phyloP scores from a whole-genome alignment of 2,113 vertebrate genomes.

The Caloenas nicobarica region DNA sequence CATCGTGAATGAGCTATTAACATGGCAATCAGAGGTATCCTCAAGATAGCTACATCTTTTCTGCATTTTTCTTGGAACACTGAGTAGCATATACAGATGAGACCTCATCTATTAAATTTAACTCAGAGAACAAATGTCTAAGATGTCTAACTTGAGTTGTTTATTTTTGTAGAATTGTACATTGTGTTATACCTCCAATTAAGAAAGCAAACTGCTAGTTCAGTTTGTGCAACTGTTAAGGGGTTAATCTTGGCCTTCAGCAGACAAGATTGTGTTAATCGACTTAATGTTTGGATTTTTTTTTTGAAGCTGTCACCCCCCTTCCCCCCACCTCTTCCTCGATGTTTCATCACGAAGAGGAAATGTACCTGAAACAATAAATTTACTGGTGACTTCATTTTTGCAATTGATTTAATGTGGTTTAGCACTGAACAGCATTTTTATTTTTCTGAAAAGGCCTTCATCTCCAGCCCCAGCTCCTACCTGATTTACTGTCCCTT shows the following conservation, averaged over 20 bases:
- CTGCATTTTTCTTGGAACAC: not conserved
- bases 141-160: not conserved
- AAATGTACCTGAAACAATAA: not conserved
- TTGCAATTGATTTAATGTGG: not conserved
- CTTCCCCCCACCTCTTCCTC: fast-evolving
- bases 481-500: not conserved
- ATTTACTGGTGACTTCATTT: not conserved
- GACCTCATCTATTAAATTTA: not conserved
- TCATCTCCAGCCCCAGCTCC: not conserved
- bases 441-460: not conserved
- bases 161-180: not conserved
- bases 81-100: not conserved
- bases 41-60: not conserved
- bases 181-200: not conserved
- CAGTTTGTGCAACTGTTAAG: not conserved
- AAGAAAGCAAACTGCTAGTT: not conserved
- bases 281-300: not conserved
- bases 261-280: not conserved
- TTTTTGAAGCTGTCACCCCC: not conserved
- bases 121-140: not conserved
- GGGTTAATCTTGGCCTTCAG: not conserved
- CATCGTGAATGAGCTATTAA: conserved; percentile 22
- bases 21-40: conserved; percentile 19
- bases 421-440: not conserved
- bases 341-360: not conserved